Evolutionary conservation across 2,888 invertebrate species (phyloP).

Genomic region (Leptopilina myrica): DNA sequence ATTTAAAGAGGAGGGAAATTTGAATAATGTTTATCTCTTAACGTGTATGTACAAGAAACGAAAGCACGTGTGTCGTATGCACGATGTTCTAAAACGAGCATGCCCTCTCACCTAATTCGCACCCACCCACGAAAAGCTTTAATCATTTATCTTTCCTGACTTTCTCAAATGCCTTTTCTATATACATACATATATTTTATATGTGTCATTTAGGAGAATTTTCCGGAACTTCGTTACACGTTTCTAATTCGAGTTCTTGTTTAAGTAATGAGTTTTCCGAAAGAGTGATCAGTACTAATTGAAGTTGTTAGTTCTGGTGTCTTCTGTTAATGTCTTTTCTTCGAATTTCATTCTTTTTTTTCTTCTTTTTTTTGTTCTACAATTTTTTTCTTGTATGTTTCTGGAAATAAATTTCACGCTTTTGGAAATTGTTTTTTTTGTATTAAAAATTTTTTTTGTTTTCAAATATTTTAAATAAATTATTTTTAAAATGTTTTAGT

Average conservation of each 20-base stretch:
- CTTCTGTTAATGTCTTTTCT: neutral
- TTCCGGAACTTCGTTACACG: neutral
- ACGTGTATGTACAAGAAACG: neutral
- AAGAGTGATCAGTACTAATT: constrained; percentile 3
- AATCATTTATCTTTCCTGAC: neutral
- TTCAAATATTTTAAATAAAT: too few relatives aligned
- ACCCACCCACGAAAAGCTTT: neutral
- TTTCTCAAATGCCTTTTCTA: neutral
- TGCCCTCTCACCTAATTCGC: neutral
- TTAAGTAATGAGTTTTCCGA: constrained; percentile 1
- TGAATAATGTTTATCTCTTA: too few relatives aligned
- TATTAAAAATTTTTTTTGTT: too few relatives aligned
- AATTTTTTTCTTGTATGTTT: neutral
- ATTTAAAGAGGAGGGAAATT: too few relatives aligned
- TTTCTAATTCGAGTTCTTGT: neutral
- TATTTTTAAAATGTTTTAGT: too few relatives aligned
- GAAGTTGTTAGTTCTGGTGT: neutral
- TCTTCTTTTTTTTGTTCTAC: neutral
- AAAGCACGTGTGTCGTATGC: constrained; percentile 12
- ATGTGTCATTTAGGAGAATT: neutral
- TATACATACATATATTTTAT: too few relatives aligned
- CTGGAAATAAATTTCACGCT: too few relatives aligned
- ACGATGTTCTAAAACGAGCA: neutral
- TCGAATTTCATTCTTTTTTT: neutral
- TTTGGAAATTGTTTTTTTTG: too few relatives aligned